Conservation (phyloP, 2,113 vertebrate species). For the Dipodomys spectabilis region DNA sequence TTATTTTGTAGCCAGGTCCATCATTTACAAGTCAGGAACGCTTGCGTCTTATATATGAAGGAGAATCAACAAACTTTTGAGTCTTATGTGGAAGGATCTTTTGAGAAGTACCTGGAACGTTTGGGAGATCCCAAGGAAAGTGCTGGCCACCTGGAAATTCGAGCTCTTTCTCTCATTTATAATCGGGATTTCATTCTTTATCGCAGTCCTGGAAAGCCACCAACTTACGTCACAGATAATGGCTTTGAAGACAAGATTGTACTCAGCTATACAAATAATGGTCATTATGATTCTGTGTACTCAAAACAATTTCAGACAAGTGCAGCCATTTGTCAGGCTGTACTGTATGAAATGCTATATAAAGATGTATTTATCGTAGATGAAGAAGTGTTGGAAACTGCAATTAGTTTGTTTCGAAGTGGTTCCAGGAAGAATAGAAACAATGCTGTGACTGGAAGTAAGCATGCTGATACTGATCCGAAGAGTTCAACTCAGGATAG, state of each 20-base stretch:
- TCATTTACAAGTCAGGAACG: slow-evolving; percentile 91
- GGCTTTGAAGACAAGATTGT: slow-evolving; percentile 93
- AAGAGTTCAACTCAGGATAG: slow-evolving; percentile 85
- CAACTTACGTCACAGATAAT: slow-evolving; percentile 91
- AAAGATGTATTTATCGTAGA: slow-evolving; percentile 93
- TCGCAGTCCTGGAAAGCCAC: slow-evolving; percentile 94
- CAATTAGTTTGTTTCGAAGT: slow-evolving; percentile 89
- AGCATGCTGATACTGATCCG: slow-evolving; percentile 88
- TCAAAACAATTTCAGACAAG: slow-evolving; percentile 90
- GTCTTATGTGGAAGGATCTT: slow-evolving; percentile 96
- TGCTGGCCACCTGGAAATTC: slow-evolving; percentile 96
- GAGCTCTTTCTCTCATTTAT: slow-evolving; percentile 94
- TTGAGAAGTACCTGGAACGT: slow-evolving; percentile 96
- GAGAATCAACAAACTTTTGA: slow-evolving; percentile 91
- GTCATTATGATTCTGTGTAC: slow-evolving; percentile 94
- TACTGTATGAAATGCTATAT: slow-evolving; percentile 96
- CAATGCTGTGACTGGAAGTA: slow-evolving; percentile 88
- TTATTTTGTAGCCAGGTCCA: slow-evolving; percentile 93
- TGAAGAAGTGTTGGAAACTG: slow-evolving; percentile 91
- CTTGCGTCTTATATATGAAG: slow-evolving; percentile 93
- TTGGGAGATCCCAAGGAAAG: slow-evolving; percentile 97
- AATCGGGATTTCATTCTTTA: slow-evolving; percentile 96
- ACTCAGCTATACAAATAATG: slow-evolving; percentile 91
- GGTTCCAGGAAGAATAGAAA: slow-evolving; percentile 93
- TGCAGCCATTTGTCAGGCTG: slow-evolving; percentile 93